These are phyloP conservation scores for Anarsia innoxiella DNA, from an alignment of 2,888 invertebrate genomes.

Conservation along the genomic window DNA sequence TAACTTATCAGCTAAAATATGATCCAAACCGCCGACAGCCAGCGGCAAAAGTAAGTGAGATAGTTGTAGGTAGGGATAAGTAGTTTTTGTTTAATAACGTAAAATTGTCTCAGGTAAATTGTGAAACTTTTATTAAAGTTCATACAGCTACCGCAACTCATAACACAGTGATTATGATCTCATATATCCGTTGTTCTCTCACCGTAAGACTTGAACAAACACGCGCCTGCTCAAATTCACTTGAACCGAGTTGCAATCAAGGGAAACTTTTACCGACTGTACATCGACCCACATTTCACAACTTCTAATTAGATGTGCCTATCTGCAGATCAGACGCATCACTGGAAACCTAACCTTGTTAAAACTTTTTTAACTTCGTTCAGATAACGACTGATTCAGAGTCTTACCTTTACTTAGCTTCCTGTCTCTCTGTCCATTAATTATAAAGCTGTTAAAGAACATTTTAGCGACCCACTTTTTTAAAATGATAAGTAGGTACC, in stretches of 20 bases:
- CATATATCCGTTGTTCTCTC: not conserved
- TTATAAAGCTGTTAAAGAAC: constrained; percentile 7
- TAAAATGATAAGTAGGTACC: too few species aligned
- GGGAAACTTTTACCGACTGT: not conserved
- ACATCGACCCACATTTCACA: constrained; percentile 6
- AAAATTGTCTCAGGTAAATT: too few species aligned
- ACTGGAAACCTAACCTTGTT: constrained; percentile 18
- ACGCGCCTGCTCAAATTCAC: not conserved
- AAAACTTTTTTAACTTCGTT: constrained; percentile 17
- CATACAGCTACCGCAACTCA: too few species aligned
- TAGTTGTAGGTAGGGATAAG: too few species aligned
- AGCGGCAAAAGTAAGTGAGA: too few species aligned
- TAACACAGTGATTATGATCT: not conserved
- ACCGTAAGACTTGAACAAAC: not conserved
- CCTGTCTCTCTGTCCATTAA: constrained; percentile 4
- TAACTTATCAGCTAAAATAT: too few species aligned
- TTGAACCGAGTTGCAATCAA: not conserved
- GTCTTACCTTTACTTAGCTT: too few species aligned
- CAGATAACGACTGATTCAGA: constrained; percentile 11
- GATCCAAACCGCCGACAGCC: too few species aligned
- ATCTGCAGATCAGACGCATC: constrained; percentile 14
- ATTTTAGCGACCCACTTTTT: too few species aligned
- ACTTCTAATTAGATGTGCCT: constrained; percentile 18
- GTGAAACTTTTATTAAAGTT: too few species aligned
- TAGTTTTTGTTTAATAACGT: too few species aligned